Evolutionary conservation across 2,113 vertebrate species (phyloP), one percentile per base, ranked within the genome.

Genomic region (Falco punctatus): DNA sequence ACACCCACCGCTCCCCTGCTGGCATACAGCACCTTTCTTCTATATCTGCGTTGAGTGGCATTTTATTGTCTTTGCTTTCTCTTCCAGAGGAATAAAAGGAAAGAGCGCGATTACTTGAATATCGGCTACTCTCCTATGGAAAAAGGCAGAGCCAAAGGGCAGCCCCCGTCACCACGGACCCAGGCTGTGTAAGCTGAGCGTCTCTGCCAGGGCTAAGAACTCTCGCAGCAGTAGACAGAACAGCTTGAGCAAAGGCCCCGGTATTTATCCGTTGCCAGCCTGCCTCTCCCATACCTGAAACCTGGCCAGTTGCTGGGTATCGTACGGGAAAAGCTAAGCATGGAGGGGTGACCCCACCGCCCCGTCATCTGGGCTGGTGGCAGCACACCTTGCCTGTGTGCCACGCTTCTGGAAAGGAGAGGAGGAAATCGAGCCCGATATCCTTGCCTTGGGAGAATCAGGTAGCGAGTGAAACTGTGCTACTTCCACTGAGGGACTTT

Each of bases 51-150:
- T 4, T 12, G 30, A 5, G 51, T 4, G 42, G 44, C 52, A 5
- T 28, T 32, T 67, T 17, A 54, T 23, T 20, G 27, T 9, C 54
- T 89, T 42, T 40, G 64, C 51, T 32, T 88, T 62, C 92, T 61
- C 15, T 73, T 97, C 35, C 96, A 98, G 98, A 98, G 97, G 88
- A 97, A 70, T 92, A 98, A 97, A 80, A 95, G 86, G 74, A 98
- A 98, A 74, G 98, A 99, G 70, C 97, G 98, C 21, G 98, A 98
- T 93, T 99, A 98, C 94, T 97, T 98, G 88, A 99, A 99, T 52
- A 98, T 99, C 66, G 98, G 98, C 80, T 98, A 98, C 95, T 90
- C 98, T 15, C 98, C 97, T 5, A 95, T 97, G 97, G 98, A 98
- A 35, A 98, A 98, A 71, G 96, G 98, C 30, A 98, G 98, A 96